Conservation (phyloP, 2,113 vertebrate genomes). For the Blennius ocellaris region DNA sequence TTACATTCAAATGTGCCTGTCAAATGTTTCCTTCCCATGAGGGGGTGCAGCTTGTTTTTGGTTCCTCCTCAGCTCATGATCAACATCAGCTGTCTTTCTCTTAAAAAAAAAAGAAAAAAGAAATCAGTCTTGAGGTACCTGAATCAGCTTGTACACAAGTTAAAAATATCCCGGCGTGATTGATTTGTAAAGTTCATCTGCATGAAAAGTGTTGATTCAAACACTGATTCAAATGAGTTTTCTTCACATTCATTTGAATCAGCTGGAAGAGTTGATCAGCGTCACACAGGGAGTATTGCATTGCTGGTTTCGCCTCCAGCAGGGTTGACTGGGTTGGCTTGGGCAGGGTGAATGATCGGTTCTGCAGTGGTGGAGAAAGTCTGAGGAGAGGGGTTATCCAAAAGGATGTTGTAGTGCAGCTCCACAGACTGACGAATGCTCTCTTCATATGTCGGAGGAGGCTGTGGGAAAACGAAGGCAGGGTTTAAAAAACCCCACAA, state of each 20-base stretch:
- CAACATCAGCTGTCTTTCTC: conserved; percentile 7
- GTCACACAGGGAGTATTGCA: conserved; percentile 51
- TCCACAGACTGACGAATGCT: conserved; percentile 76
- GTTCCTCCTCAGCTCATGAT: conserved; percentile 40
- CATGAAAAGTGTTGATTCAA: not conserved
- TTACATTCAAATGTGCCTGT: conserved; percentile 48
- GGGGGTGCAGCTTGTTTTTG: conserved; percentile 45
- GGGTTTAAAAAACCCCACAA: not conserved
- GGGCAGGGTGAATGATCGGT: conserved; percentile 14
- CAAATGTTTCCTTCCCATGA: not conserved
- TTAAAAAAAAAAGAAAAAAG: not conserved
- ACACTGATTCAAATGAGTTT: too few relatives aligned
- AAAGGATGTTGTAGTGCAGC: conserved; percentile 58
- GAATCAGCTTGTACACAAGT: conserved; percentile 18
- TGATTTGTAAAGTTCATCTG: conserved; percentile 7
- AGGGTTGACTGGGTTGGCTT: conserved; percentile 3
- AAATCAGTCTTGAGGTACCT: conserved; percentile 40
- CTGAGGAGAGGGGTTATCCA: conserved; percentile 28
- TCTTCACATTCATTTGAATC: conserved; percentile 5
- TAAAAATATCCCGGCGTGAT: not conserved
- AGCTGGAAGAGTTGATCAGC: not conserved
- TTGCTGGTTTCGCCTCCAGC: conserved; percentile 11
- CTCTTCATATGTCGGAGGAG: conserved; percentile 84
- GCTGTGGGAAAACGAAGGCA: conserved; percentile 49
- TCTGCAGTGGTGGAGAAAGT: conserved; percentile 21